A percentile compares a stretch with the other conserved stretches of the same genome.
These are phyloP conservation scores for Pocillopora damicornis DNA, from an alignment of 64 coral and sea anemone species.

Conservation along the genomic window DNA sequence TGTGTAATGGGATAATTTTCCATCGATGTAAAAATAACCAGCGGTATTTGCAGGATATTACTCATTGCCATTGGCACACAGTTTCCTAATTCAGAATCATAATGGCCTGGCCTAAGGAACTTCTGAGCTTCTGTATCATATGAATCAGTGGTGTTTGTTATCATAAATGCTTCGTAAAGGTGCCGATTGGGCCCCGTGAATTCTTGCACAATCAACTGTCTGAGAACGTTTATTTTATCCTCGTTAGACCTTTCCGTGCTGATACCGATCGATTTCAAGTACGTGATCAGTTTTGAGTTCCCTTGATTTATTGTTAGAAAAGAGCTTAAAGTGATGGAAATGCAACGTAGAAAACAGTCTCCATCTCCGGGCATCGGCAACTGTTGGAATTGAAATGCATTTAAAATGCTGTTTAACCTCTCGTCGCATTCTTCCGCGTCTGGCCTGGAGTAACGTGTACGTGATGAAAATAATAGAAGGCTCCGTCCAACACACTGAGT, in stretches of 20 bases:
- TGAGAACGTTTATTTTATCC: slow-evolving; percentile 2
- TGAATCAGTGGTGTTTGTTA: background rate
- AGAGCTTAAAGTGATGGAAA: background rate
- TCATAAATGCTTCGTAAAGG: background rate
- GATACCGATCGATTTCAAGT: slow-evolving; percentile 7
- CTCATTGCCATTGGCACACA: background rate
- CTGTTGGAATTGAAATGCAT: slow-evolving; percentile 6
- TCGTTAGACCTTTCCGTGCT: background rate
- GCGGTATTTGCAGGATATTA: background rate
- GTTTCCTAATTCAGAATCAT: slow-evolving; percentile 24
- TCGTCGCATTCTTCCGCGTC: background rate
- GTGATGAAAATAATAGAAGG: slow-evolving; percentile 10
- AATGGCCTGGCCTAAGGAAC: background rate
- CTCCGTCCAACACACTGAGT: background rate
- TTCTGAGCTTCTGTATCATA: slow-evolving; percentile 10
- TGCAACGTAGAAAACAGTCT: slow-evolving; percentile 15
- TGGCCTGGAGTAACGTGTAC: background rate
- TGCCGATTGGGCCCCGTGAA: background rate
- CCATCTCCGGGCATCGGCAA: slow-evolving; percentile 27
- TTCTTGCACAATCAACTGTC: background rate
- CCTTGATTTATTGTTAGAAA: background rate
- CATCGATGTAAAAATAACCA: slow-evolving; percentile 25
- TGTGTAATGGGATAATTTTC: slow-evolving; percentile 11
- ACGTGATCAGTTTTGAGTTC: background rate
- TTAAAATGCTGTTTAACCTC: slow-evolving; percentile 18